Evolutionary conservation across 2,888 invertebrate genomes (phyloP).

Genomic region (Proisotoma minuta): DNA sequence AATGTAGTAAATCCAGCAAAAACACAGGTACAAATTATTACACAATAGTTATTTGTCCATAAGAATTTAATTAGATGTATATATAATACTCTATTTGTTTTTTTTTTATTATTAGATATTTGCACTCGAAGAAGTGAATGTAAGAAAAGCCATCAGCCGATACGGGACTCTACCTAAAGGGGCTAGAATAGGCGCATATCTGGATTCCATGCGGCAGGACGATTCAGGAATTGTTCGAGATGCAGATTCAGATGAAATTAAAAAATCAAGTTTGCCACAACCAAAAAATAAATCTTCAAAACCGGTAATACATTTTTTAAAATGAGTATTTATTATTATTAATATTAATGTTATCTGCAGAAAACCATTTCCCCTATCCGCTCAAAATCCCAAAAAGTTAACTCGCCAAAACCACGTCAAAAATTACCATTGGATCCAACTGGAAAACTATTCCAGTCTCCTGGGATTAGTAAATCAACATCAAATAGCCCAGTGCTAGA

Average conservation of each 20-base stretch:
- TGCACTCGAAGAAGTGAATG: conserved; percentile 91
- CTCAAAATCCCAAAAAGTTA: conserved; percentile 38
- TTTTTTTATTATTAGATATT: conserved; percentile 67
- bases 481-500: conserved; percentile 44
- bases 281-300: conserved; percentile 36
- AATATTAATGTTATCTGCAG: conserved; percentile 19
- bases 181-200: conserved; percentile 92
- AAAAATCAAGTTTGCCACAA: conserved; percentile 60
- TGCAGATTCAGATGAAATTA: conserved; percentile 53
- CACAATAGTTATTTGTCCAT: no score
- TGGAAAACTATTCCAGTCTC: neutral
- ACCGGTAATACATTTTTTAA: conserved; percentile 25
- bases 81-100: neutral
- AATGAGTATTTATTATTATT: neutral
- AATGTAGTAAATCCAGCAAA: conserved; percentile 25
- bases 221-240: conserved; percentile 53
- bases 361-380: conserved; percentile 38
- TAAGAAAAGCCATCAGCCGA: conserved; percentile 85
- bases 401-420: conserved; percentile 40
- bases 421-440: conserved; percentile 36
- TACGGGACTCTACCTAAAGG: conserved; percentile 95
- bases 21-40: conserved; percentile 41
- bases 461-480: conserved; percentile 31
- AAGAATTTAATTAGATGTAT: neutral
- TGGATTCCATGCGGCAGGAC: conserved; percentile 85